Conservation (phyloP, 2,888 invertebrate species). For the Phaedon cochleariae region DNA sequence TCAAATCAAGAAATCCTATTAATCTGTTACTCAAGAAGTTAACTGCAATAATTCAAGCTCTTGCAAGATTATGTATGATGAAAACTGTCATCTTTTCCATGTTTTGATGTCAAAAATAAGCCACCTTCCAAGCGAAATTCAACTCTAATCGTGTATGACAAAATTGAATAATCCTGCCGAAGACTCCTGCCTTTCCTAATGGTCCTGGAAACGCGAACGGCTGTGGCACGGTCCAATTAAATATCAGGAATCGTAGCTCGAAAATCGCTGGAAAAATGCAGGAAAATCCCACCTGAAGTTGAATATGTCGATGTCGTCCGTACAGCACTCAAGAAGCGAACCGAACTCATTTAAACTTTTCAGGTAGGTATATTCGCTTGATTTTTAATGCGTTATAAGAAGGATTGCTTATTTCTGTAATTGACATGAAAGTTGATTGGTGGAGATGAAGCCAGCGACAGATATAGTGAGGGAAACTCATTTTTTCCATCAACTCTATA, state of each 20-base stretch:
- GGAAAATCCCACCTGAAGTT: slow-evolving; percentile 30
- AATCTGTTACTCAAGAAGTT: too few species aligned
- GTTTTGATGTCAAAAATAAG: not conserved
- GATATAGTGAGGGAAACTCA: too few species aligned
- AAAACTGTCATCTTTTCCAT: not conserved
- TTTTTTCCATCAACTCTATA: too few species aligned
- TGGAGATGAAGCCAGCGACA: slow-evolving; percentile 38
- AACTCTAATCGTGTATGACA: slow-evolving; percentile 15
- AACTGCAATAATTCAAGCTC: too few species aligned
- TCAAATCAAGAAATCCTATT: too few species aligned
- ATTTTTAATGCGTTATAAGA: slow-evolving; percentile 53
- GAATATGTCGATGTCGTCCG: slow-evolving; percentile 48
- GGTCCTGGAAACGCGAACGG: slow-evolving; percentile 11
- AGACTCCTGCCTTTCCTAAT: slow-evolving; percentile 13
- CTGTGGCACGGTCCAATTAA: slow-evolving; percentile 50
- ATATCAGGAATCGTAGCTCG: slow-evolving; percentile 42
- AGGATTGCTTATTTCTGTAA: slow-evolving; percentile 49
- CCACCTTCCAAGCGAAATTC: not conserved
- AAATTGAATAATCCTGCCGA: slow-evolving; percentile 11
- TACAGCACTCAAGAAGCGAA: slow-evolving; percentile 47
- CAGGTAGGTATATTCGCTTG: slow-evolving; percentile 50
- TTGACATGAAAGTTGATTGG: slow-evolving; percentile 50
- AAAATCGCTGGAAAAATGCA: slow-evolving; percentile 6
- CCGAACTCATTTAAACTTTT: slow-evolving; percentile 56
- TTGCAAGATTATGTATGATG: too few species aligned